Evolutionary conservation across 2,888 invertebrate species (phyloP), one percentile per base, ranked within the genome.

Genomic region (Cerastis leucographa): DNA sequence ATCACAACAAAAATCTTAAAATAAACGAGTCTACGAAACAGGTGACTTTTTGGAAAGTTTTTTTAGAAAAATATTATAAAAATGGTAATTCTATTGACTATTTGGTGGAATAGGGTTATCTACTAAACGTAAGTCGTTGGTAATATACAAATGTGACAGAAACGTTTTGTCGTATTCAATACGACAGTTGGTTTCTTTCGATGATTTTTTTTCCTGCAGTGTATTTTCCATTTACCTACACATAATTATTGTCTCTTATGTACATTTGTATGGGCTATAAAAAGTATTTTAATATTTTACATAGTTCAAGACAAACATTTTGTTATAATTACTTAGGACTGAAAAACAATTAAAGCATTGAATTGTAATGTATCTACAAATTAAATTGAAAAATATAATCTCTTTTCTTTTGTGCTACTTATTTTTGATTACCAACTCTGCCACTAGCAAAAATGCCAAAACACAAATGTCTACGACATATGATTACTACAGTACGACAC

Each of bases 1-100:
- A 88, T 88, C 88, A 89, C 89, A 89, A 83, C 83, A 67, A 81
- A 79, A 84, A 82, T 59, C 89, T 87, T 87, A 88, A 73, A 81
- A 84, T 82, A 85, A 77, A 82, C 44, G 62, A 77, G 54, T 65
- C 46, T 44, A 68, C 19, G 69, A 74, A 70, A 76, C 51, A 73
- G 54, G n/a, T 85, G 74, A 80, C 64, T 80, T 71, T 78, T 49
- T 40, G 19, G n/a, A 67, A 29, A 59, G n/a, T 8, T 56, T 61
- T 66, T 69, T 75, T 61, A 49, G 22, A 6, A 35, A 56, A 74
- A 40, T 61, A 49, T 56, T 54, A 56, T 42, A 56, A 51, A 56
- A 70, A 61, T 72, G 69, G 74, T 86, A 76, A 88, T 80, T 71
- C 80, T 89, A 89, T 88, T 88, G 89, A 88, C 88, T 88, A 89